These are phyloP conservation scores for Streptopelia turtur DNA, from an alignment of 2,797 vertebrate species.

Conservation along the genomic window DNA sequence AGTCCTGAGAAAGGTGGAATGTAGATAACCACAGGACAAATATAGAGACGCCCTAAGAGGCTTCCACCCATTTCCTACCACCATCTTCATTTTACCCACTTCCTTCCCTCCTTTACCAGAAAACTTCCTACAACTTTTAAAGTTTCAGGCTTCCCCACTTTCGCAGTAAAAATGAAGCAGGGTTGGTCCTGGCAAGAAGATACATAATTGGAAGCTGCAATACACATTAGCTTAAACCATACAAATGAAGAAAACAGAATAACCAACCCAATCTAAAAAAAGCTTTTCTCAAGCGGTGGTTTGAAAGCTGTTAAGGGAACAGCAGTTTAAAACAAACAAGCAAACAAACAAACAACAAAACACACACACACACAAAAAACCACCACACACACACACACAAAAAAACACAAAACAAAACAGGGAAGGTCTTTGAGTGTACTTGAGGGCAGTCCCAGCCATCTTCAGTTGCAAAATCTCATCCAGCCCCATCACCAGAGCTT, in stretches of 20 bases:
- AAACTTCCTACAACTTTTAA: neutral
- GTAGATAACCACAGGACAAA: neutral
- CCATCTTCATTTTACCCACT: neutral
- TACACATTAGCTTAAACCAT: neutral
- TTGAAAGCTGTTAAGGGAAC: neutral
- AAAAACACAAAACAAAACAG: neutral
- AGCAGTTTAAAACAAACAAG: neutral
- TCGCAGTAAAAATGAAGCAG: neutral
- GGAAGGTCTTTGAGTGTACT: neutral
- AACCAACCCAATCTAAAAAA: neutral
- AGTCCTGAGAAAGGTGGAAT: neutral
- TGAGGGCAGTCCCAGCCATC: neutral
- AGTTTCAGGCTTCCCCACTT: neutral
- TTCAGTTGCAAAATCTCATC: neutral
- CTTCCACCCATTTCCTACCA: neutral
- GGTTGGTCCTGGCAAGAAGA: neutral
- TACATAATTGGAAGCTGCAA: neutral
- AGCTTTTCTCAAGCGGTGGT: neutral
- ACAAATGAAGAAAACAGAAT: neutral
- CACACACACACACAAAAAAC: no score
- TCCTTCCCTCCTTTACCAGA: neutral
- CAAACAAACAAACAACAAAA: no score
- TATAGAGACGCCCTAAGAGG: neutral
- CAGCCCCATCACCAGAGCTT: neutral
- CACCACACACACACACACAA: no score